Evolutionary conservation across 1,140 invertebrate species (phyloP).

Genomic region (Sarcophaga bullata): DNA sequence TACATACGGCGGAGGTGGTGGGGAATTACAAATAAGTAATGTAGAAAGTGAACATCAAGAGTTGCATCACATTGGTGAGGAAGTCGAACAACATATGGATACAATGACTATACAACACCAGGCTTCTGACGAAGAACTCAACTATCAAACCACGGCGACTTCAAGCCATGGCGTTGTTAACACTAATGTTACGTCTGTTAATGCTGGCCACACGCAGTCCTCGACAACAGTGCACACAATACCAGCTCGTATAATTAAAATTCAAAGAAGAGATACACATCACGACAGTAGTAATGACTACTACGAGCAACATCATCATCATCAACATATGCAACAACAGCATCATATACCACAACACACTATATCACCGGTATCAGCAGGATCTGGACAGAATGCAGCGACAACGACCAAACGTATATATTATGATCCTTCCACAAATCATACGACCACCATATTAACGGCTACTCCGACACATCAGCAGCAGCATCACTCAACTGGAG

Average conservation of each 20-base stretch:
- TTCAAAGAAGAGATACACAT: constrained; percentile 54
- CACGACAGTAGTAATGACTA: constrained; percentile 51
- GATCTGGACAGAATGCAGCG: background rate
- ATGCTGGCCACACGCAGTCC: constrained; percentile 13
- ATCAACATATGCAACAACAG: constrained; percentile 44
- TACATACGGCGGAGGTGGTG: background rate
- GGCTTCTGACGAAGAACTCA: constrained; percentile 37
- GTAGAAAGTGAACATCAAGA: constrained; percentile 28
- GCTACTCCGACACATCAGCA: constrained; percentile 41
- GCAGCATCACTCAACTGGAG: background rate
- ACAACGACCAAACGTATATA: constrained; percentile 54
- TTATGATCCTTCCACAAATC: constrained; percentile 49
- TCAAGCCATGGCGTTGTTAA: background rate
- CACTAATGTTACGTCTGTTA: background rate
- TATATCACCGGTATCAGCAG: background rate
- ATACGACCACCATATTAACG: constrained; percentile 50
- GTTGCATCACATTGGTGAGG: constrained; percentile 50
- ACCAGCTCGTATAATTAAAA: constrained; percentile 59
- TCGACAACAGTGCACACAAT: constrained; percentile 49
- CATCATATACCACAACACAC: constrained; percentile 43
- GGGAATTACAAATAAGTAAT: constrained; percentile 30
- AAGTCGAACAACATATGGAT: constrained; percentile 42
- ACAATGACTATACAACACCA: constrained; percentile 32
- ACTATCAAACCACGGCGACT: background rate
- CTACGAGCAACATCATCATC: constrained; percentile 47